A percentile compares a stretch with the other conserved stretches of the same genome.
These are phyloP conservation scores for Corynorhinus townsendii DNA, from an alignment of 2,113 vertebrate species.

Conservation along the genomic window DNA sequence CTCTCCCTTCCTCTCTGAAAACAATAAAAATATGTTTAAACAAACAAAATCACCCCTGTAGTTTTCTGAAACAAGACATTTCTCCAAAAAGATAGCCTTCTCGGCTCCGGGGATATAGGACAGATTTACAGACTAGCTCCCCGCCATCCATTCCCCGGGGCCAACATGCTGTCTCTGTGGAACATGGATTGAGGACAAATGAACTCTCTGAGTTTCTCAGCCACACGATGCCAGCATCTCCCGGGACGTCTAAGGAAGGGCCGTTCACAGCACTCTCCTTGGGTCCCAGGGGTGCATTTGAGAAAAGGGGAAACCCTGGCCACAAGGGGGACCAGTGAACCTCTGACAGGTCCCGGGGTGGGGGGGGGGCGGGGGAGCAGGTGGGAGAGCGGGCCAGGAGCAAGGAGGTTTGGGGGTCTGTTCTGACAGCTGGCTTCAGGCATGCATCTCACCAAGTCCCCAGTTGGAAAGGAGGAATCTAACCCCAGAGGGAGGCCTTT, in stretches of 20 bases:
- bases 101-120: neutral
- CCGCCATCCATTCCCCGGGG: neutral
- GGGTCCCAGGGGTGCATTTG: neutral
- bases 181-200: neutral
- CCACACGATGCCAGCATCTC: neutral
- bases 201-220: neutral
- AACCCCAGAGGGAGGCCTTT: neutral
- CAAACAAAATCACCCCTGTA: neutral
- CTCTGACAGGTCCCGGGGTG: neutral
- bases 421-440: neutral
- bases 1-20: too few relatives aligned
- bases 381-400: neutral
- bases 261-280: neutral
- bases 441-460: neutral
- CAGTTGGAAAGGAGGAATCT: neutral
- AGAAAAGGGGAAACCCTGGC: neutral
- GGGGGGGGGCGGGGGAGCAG: fast-evolving
- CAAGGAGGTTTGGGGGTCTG: neutral
- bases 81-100: neutral
- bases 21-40: too few relatives aligned
- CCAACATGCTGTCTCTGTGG: neutral
- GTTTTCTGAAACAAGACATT: neutral
- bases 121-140: neutral
- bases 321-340: neutral
- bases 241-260: neutral